Conservation (phyloP, 2,797 vertebrate genomes). For the Acanthis flammea region DNA sequence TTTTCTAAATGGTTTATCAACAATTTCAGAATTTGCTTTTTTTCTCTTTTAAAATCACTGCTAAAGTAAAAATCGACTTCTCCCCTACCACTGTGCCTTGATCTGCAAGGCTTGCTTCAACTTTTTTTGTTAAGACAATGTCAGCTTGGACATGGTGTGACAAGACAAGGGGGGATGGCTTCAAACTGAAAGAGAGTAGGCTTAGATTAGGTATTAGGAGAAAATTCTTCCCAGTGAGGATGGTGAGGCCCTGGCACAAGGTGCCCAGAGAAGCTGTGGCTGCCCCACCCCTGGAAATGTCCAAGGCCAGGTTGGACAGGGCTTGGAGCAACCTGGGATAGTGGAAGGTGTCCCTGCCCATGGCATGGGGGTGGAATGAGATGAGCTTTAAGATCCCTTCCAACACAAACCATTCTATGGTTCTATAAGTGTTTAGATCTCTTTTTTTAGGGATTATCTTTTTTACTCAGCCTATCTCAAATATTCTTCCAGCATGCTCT, state of each 20-base stretch:
- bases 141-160: neutral
- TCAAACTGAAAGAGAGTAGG: neutral
- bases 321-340: rapidly evolving
- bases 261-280: neutral
- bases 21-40: neutral
- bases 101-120: neutral
- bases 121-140: neutral
- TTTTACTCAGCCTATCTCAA: neutral
- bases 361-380: neutral
- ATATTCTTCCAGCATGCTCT: neutral
- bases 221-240: neutral
- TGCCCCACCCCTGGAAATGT: neutral
- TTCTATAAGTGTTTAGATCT: neutral
- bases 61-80: neutral
- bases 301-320: rapidly evolving
- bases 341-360: neutral
- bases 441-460: neutral
- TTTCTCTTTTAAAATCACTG: neutral
- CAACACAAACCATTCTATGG: neutral
- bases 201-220: neutral
- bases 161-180: neutral
- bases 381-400: neutral
- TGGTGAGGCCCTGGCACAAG: neutral
- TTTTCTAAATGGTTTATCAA: neutral
- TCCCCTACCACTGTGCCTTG: neutral